phyloP scores from a whole-genome alignment of 2,797 vertebrate genomes.

The Lycodopsis pacificus region DNA sequence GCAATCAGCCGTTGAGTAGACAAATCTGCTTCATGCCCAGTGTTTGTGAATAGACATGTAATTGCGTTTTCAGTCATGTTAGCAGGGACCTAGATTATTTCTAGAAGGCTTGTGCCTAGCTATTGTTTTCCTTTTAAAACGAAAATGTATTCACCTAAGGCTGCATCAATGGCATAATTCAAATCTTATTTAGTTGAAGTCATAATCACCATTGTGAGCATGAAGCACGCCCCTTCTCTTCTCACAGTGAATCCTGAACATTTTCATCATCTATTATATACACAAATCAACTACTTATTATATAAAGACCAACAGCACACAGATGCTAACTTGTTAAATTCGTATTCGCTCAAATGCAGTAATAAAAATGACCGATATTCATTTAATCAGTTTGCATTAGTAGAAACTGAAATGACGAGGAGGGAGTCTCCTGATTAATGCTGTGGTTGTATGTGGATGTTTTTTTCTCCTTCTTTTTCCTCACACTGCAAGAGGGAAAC shows the following conservation, averaged over 20 bases:
- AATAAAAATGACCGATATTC: neutral
- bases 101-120: neutral
- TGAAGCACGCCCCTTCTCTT: neutral
- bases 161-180: slow-evolving; percentile 1
- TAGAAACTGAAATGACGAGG: neutral
- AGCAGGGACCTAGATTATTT: neutral
- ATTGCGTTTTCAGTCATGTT: neutral
- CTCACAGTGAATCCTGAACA: neutral
- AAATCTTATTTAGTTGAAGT: neutral
- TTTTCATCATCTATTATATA: neutral
- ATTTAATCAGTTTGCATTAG: neutral
- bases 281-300: neutral
- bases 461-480: neutral
- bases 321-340: neutral
- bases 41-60: neutral
- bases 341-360: neutral
- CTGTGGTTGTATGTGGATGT: neutral
- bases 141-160: neutral
- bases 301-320: neutral
- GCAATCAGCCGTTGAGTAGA: neutral
- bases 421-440: neutral
- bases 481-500: neutral
- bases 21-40: neutral
- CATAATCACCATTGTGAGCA: neutral
- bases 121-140: neutral